Evolutionary conservation across 2,797 vertebrate species (phyloP), one percentile per base, ranked within the genome.

Genomic region (Hippopotamyrus pictus): DNA sequence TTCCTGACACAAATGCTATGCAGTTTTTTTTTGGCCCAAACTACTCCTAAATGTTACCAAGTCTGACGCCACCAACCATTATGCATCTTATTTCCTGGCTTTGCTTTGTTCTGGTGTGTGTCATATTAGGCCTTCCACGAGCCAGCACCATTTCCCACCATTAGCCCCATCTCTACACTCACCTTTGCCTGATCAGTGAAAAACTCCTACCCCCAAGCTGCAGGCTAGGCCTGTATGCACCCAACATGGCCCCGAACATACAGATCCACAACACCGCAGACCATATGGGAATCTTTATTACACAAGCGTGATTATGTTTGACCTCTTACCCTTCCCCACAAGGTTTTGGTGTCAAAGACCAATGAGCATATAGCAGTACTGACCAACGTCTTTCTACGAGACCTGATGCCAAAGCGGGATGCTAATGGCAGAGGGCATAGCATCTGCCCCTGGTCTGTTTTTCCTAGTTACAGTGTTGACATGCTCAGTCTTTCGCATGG

Each of bases 221-320:
- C 29, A 41, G 86, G 54, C 19, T 19, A 65, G 11, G 19, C 62
- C 51, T 83, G 79, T 22, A 51, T 51, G 22, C 19, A 1, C 83
- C 83, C 89, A 22, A n/a, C 57, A 73, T 73, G 51, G 22, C 44
- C 46, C 89, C 51, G 19, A 88, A 88, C 29, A 90, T 50, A 83
- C 73, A 82, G 69, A 17, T 76, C 19, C 89, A 73, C 89, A 89
- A 46, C 79, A 48, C 53, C 9, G 29, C 29, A 25, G 33, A 87
- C 89, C 90, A 93, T 93, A 93, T 11, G 93, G 92, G 91, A 92
- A 90, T 91, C 93, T 95, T 96, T 95, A 96, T 95, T 96, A 92
- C 91, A 95, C 93, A 95, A 95, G 92, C 93, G 93, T 29, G n/a
- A 12, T 46, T 5, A 54, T 44, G 44, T 53, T 86, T 41, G 3